Evolutionary conservation across 1,140 invertebrate species (phyloP), one percentile per base, ranked within the genome.

Genomic region (Formica selysi): DNA sequence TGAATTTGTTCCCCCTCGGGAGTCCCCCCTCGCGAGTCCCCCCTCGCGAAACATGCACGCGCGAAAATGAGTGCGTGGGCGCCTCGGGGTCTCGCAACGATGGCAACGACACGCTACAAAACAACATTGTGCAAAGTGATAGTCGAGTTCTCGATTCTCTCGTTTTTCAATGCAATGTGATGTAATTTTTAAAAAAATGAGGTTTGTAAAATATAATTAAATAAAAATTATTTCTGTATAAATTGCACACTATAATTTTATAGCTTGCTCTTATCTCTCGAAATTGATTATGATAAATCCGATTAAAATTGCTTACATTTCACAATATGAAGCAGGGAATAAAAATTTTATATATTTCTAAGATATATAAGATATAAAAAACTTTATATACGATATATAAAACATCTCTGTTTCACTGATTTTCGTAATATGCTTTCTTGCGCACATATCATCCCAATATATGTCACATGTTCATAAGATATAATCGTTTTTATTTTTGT

Each of bases 51-150:
- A 22, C 36, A 16, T 80, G 3, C 38, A 73, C 54, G 38, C 36
- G 54, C n/a, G 79, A 68, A 7, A 26, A 7, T 32, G 48, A 41
- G 62, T 38, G 38, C 36, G 26, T 38, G 54, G 68, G 68, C 79
- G 79, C 79, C 79, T 4, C 38, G 26, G 13, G 29, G 79, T 83
- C 68, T 73, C 79, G 79, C 67, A 22, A 83, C 79, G 79, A 83
- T 83, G 79, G 79, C 79, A 83, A 83, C 79, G 54, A 83, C 22
- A 73, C 38, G 38, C 38, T 51, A 13, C 79, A 59, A 83, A 83
- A 83, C 79, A 83, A 48, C 19, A 19, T 22, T 73, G 10, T 2
- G 32, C 67, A 41, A 62, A 74, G 38, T 73, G 68, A 73, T 26
- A 73, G 38, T n/a, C 8, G 57, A 16, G 11, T 10, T 74, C n/a